Evolutionary conservation across 2,113 vertebrate genomes (phyloP).

Genomic region (Hyperoodon ampullatus): DNA sequence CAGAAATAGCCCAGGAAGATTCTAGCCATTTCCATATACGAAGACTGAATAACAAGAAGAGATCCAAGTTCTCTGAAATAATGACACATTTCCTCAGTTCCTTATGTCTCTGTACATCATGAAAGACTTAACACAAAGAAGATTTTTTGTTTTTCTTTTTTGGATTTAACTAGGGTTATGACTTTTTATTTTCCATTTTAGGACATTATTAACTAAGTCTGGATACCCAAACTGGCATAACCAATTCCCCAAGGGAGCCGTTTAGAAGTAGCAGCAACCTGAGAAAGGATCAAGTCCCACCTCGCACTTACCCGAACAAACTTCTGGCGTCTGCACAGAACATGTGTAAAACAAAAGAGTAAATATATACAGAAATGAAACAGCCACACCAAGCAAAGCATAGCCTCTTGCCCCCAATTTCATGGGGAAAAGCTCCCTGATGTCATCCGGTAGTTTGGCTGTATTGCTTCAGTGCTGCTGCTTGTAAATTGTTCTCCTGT

Average conservation of each 20-base stretch:
- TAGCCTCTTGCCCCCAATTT: conserved; percentile 73
- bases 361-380: conserved; percentile 65
- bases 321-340: conserved; percentile 48
- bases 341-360: conserved; percentile 49
- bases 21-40: not conserved
- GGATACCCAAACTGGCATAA: not conserved
- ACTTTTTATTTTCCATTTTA: conserved; percentile 63
- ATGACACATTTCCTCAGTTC: conserved; percentile 30
- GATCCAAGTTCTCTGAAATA: not conserved
- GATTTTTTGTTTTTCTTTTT: conserved; percentile 3
- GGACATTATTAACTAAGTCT: conserved; percentile 51
- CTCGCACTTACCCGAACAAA: conserved; percentile 55
- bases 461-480: not conserved
- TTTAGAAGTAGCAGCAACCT: conserved; percentile 15
- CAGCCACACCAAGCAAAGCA: conserved; percentile 41
- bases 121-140: conserved; percentile 40
- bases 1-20: not conserved
- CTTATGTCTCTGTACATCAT: not conserved
- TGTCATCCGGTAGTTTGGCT: conserved; percentile 68
- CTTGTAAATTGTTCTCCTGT: conserved; percentile 74
- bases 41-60: conserved; percentile 27
- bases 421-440: conserved; percentile 64
- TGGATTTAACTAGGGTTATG: not conserved
- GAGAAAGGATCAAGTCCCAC: not conserved
- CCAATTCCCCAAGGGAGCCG: conserved; percentile 59